phyloP scores from a whole-genome alignment of 2,113 vertebrate genomes.

The Lycocorax pyrrhopterus region DNA sequence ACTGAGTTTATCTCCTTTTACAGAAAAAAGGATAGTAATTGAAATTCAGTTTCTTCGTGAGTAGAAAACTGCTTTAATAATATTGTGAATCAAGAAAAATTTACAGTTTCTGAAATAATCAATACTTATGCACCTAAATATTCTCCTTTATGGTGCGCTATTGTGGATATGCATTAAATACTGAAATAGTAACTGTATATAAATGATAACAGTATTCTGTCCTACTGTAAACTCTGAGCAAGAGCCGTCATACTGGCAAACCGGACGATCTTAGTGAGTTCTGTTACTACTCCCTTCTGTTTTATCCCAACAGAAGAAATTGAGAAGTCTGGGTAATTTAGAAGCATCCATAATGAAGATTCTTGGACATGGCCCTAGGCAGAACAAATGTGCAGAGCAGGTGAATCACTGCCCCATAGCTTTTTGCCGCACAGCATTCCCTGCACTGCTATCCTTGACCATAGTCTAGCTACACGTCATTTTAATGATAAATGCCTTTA shows the following conservation, averaged over 20 bases:
- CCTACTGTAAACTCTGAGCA: too few species aligned
- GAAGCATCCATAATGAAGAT: not conserved
- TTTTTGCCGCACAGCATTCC: not conserved
- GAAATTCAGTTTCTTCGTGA: not conserved
- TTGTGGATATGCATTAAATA: not conserved
- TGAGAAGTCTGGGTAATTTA: not conserved
- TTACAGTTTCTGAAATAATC: not conserved
- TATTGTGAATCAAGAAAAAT: not conserved
- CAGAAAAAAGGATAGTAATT: not conserved
- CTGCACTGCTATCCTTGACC: not conserved
- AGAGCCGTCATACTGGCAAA: not conserved
- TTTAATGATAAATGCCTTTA: not conserved
- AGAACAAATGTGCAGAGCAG: not conserved
- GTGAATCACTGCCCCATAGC: not conserved
- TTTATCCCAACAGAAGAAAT: not conserved
- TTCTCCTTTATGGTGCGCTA: not conserved
- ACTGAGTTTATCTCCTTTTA: not conserved
- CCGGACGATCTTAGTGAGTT: too few species aligned
- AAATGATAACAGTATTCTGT: not conserved
- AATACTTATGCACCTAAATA: not conserved
- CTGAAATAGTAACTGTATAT: not conserved
- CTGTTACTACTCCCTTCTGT: not conserved
- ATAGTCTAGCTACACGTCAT: not conserved
- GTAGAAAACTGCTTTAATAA: not conserved
- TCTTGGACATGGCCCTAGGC: fast-evolving